Evolutionary conservation across 2,113 vertebrate species (phyloP).

Genomic region (Sigmodon hispidus): DNA sequence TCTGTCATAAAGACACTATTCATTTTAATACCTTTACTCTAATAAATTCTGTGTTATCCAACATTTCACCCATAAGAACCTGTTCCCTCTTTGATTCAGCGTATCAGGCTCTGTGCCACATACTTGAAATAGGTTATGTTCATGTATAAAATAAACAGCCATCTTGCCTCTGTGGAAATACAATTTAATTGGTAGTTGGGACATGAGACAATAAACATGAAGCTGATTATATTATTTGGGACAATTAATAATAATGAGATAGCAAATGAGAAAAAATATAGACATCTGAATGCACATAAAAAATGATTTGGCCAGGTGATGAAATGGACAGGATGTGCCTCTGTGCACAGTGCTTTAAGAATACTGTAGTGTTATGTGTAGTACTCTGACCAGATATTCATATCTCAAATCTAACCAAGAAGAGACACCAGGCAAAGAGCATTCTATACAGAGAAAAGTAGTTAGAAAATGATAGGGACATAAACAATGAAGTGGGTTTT

Average conservation of each 20-base stretch:
- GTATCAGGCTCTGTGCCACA: neutral
- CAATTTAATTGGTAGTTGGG: conserved; percentile 12
- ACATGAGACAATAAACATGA: neutral
- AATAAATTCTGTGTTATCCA: neutral
- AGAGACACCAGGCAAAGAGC: neutral
- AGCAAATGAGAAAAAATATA: conserved; percentile 2
- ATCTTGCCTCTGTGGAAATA: neutral
- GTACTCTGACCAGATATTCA: neutral
- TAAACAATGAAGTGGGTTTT: neutral
- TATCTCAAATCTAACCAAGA: neutral
- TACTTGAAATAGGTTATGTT: neutral
- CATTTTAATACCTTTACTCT: neutral
- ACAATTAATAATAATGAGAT: neutral
- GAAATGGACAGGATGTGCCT: neutral
- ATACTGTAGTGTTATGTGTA: neutral
- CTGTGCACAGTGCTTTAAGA: neutral
- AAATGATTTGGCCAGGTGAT: neutral
- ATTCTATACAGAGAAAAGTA: neutral
- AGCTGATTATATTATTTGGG: neutral
- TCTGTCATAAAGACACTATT: neutral
- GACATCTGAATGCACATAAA: neutral
- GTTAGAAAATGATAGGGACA: neutral
- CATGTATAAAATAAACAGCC: conserved; percentile 13
- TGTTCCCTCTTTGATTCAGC: neutral
- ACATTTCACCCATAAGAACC: neutral